Evolutionary conservation across 2,113 vertebrate genomes (phyloP), one percentile per base, ranked within the genome.

Genomic region (Chloebia gouldiae): DNA sequence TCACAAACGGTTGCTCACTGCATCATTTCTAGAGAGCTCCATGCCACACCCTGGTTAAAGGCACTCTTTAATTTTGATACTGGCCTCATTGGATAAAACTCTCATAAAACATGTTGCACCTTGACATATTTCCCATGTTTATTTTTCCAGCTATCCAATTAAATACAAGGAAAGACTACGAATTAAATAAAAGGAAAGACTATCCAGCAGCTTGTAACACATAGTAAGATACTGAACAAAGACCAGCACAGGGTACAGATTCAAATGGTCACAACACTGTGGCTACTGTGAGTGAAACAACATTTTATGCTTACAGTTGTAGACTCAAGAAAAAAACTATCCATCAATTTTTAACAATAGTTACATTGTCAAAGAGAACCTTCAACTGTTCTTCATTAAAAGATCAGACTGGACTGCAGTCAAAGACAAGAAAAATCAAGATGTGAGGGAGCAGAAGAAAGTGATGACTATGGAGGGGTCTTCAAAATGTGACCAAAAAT

Each of bases 321-420:
- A 91, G 61, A 66, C 85, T 94, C 95, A 79, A 93, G 49, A 88
- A 70, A 89, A 89, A 75, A 93, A 88, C 50, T 35, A 82, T 51
- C 70, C 64, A 81, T 69, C 27, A 30, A 31, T 42, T 78, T 80
- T 95, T 85, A 91, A 92, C 31, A 60, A 76, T 6, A 21, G 51
- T 83, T 66, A 96, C 12, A 9, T 31, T 78, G 60, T 75, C 88
- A 92, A 60, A 90, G 56, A 78, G 65, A 97, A 92, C 90, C 79
- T 97, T 97, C 96, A 97, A 96, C 96, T 97, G 95, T 90, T 96
- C 96, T 96, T 97, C 97, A 85, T 91, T 70, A 78, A 86, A 81
- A 71, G 28, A 82, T 78, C 45, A 68, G 59, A 59, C 0, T 37
- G n/a, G 84, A 82, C 40, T 47, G 37, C 56, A 88, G 30, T 59